phyloP scores from a whole-genome alignment of 2,113 vertebrate genomes.

The Rhinopithecus roxellana region DNA sequence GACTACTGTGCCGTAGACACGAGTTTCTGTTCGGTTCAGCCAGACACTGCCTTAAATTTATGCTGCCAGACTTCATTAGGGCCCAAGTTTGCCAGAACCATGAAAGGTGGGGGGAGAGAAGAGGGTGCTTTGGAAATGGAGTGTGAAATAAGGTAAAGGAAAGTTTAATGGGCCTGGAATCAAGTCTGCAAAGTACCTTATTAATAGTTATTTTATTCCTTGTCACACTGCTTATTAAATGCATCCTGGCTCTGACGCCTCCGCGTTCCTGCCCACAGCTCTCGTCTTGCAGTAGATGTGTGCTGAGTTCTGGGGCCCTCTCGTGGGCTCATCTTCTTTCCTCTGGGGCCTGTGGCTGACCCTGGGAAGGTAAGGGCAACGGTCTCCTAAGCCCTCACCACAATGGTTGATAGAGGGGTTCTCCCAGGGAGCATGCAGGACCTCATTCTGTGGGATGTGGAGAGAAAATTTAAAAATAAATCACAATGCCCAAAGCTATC shows the following conservation, averaged over 20 bases:
- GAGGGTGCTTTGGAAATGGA: constrained; percentile 79
- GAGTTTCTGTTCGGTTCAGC: constrained; percentile 56
- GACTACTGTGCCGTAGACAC: constrained; percentile 40
- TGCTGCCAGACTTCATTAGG: constrained; percentile 78
- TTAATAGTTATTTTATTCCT: constrained; percentile 79
- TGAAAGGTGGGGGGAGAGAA: constrained; percentile 63
- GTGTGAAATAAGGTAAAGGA: constrained; percentile 86
- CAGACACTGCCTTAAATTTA: constrained; percentile 77
- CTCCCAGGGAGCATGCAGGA: not conserved
- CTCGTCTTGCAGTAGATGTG: not conserved
- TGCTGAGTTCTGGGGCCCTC: not conserved
- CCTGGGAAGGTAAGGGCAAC: not conserved
- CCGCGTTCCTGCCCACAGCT: constrained; percentile 4
- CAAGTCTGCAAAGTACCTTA: constrained; percentile 75
- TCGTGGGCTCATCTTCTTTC: not conserved
- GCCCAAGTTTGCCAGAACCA: constrained; percentile 74
- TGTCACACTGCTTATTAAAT: constrained; percentile 75
- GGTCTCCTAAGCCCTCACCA: not conserved
- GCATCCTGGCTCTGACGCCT: constrained; percentile 47
- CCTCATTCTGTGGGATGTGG: not conserved
- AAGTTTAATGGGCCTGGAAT: constrained; percentile 83
- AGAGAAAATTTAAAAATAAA: not conserved
- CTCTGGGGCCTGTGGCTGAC: not conserved
- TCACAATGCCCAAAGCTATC: not conserved
- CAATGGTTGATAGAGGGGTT: fast-evolving